Evolutionary conservation across 1,140 invertebrate genomes (phyloP).

Genomic region (Drosophila tristis): DNA sequence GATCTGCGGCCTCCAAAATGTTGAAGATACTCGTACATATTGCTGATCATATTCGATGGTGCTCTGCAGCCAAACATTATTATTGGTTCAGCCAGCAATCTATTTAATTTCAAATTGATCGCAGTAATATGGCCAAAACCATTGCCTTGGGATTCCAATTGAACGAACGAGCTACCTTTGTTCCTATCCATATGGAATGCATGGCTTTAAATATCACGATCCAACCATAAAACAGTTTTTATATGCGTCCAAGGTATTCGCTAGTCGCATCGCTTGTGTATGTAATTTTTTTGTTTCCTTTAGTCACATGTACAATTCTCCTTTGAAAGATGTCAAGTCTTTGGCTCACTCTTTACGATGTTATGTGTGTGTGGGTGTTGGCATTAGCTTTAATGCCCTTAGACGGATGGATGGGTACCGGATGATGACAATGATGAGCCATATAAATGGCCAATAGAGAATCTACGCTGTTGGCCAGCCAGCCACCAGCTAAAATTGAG

Average conservation of each 20-base stretch:
- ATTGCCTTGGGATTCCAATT: too few species aligned
- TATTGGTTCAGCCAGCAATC: not conserved
- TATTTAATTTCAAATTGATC: too few species aligned
- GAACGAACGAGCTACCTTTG: too few species aligned
- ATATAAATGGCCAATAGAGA: slow-evolving; percentile 25
- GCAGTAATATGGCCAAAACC: too few species aligned
- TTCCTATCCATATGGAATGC: too few species aligned
- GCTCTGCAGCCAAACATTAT: not conserved
- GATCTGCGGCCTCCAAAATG: too few species aligned
- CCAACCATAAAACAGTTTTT: not conserved
- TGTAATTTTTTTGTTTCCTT: not conserved
- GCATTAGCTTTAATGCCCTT: slow-evolving; percentile 70
- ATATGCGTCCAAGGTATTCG: slow-evolving; percentile 3
- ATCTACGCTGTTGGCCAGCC: too few species aligned
- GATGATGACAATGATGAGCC: slow-evolving; percentile 15
- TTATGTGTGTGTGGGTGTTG: slow-evolving; percentile 10
- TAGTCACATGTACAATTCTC: too few species aligned
- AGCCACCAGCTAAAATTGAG: too few species aligned
- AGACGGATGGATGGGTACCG: slow-evolving; percentile 10
- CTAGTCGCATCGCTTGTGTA: not conserved
- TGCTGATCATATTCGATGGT: too few species aligned
- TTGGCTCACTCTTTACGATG: not conserved
- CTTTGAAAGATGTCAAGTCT: slow-evolving; percentile 14
- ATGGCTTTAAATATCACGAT: slow-evolving; percentile 16
- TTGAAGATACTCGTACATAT: too few species aligned